Evolutionary conservation across 2,888 invertebrate species (phyloP).

Genomic region (Limnephilus auricula): DNA sequence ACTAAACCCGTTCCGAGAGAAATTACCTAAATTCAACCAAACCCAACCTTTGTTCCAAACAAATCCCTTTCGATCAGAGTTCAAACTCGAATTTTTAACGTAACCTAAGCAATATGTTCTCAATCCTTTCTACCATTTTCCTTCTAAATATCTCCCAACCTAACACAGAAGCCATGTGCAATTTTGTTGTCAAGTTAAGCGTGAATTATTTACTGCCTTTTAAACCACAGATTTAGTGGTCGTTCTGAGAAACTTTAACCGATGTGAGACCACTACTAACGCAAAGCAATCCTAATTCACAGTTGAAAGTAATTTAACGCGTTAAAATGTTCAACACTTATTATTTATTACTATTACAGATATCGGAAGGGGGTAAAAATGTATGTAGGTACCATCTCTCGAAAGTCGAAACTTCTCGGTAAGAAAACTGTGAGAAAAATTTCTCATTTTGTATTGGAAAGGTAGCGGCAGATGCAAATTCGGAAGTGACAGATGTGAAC

Average conservation of each 20-base stretch:
- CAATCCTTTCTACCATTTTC: background rate
- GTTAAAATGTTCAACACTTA: background rate
- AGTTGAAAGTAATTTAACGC: background rate
- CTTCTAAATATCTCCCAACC: background rate
- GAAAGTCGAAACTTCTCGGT: background rate
- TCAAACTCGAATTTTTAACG: background rate
- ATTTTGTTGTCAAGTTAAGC: background rate
- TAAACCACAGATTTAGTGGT: background rate
- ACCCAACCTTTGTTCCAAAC: constrained; percentile 28
- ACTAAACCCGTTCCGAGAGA: constrained; percentile 24
- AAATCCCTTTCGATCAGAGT: background rate
- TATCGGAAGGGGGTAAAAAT: background rate
- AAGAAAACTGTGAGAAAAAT: background rate
- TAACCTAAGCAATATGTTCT: background rate
- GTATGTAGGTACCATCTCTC: background rate
- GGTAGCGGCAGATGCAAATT: constrained; percentile 37
- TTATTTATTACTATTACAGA: too few relatives aligned
- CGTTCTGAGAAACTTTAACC: background rate
- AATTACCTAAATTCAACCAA: constrained; percentile 3
- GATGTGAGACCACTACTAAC: background rate
- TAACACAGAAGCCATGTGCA: background rate
- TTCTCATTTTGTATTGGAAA: constrained; percentile 6
- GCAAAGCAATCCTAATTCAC: background rate
- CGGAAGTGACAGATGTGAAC: constrained; percentile 31
- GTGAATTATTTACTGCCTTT: background rate